Conservation (phyloP, 2,797 vertebrate genomes). For the Paramormyrops hopkinsi region DNA sequence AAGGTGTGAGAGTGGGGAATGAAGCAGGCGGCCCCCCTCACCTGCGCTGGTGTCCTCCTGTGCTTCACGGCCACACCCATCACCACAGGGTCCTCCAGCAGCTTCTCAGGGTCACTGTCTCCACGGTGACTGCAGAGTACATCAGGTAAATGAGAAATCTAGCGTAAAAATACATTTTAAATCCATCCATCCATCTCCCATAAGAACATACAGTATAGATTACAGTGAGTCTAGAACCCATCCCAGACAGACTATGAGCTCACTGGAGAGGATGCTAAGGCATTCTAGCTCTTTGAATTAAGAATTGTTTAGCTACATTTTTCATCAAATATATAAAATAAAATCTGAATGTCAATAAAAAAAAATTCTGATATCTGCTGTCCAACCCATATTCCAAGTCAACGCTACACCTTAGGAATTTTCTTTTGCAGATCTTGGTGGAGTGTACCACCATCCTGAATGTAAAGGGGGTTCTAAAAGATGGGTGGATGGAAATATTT, state of each 20-base stretch:
- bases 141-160: neutral
- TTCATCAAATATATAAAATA: neutral
- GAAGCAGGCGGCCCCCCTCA: constrained; percentile 21
- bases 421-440: neutral
- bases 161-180: neutral
- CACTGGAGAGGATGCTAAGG: neutral
- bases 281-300: neutral
- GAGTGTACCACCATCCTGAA: neutral
- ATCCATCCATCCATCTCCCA: neutral
- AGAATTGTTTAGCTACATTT: neutral
- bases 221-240: neutral
- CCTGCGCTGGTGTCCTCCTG: constrained; percentile 58
- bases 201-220: neutral
- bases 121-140: constrained; percentile 40
- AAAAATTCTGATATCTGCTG: neutral
- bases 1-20: neutral
- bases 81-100: constrained; percentile 57
- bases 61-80: constrained; percentile 52
- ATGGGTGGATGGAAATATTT: neutral
- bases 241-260: neutral
- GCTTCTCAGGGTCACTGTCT: constrained; percentile 50
- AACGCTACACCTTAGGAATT: neutral
- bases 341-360: neutral
- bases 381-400: neutral
- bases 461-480: neutral